phyloP scores from a whole-genome alignment of 2,797 vertebrate genomes.

The Crenichthys baileyi region DNA sequence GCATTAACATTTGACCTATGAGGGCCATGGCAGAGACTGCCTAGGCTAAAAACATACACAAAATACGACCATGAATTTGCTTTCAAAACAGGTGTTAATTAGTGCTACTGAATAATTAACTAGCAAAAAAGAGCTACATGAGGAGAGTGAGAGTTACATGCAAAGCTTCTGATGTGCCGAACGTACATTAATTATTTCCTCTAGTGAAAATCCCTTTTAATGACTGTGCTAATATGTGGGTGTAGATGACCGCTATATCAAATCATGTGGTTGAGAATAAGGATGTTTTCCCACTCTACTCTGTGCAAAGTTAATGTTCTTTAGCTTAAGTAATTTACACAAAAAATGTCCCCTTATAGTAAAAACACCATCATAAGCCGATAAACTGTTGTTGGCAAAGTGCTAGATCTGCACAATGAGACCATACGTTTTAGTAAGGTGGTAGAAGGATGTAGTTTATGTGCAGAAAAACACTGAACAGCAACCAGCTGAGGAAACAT shows the following conservation, averaged over 20 bases:
- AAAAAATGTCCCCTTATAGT: neutral
- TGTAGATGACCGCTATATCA: neutral
- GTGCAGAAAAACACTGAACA: neutral
- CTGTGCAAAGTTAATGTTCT: neutral
- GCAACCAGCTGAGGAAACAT: slow-evolving; percentile 1
- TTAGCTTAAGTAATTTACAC: neutral
- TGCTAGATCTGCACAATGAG: neutral
- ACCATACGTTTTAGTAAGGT: neutral
- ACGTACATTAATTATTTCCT: neutral
- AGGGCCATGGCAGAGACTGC: neutral
- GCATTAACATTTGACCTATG: neutral
- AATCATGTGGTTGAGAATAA: neutral
- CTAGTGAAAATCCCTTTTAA: neutral
- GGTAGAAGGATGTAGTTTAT: neutral
- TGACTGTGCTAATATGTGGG: too few species aligned
- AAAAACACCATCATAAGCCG: too few species aligned
- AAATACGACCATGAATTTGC: neutral
- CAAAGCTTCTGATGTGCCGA: neutral
- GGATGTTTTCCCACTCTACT: too few species aligned
- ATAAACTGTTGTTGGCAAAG: neutral
- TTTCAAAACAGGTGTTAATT: neutral
- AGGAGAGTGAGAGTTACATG: neutral
- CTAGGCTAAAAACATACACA: neutral
- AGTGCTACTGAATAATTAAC: neutral
- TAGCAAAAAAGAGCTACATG: neutral